Conservation (phyloP, 2,888 invertebrate genomes). For the Coelinius sp. region DNA sequence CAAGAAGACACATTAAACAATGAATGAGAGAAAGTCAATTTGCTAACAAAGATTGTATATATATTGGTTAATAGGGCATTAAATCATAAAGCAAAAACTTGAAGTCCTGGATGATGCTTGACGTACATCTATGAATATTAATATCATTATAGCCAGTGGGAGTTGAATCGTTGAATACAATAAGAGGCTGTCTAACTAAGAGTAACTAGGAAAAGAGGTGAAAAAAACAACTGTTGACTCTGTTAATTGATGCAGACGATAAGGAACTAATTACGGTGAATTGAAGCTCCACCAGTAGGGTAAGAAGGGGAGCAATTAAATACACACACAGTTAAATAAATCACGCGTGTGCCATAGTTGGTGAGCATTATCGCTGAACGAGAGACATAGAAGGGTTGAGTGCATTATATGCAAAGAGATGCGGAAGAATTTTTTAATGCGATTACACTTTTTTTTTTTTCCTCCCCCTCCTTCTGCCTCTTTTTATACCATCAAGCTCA, state of each 20-base stretch:
- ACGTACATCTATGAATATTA: conserved; percentile 15
- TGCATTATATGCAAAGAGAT: conserved; percentile 19
- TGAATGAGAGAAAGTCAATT: conserved; percentile 4
- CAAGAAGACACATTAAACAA: neutral
- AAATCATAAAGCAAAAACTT: conserved; percentile 24
- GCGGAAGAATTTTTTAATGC: conserved; percentile 5
- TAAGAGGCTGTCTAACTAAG: neutral
- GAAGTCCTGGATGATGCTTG: conserved; percentile 5
- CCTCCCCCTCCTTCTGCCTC: neutral
- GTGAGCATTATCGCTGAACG: neutral
- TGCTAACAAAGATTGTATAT: conserved; percentile 4
- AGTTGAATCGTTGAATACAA: conserved; percentile 16
- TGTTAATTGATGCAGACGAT: conserved; percentile 34
- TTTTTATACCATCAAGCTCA: neutral
- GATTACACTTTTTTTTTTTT: neutral
- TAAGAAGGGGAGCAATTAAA: conserved; percentile 5
- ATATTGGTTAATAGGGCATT: conserved; percentile 28
- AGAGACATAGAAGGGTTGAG: neutral
- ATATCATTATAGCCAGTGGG: conserved; percentile 2
- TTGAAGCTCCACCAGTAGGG: neutral
- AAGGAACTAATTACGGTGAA: conserved; percentile 19
- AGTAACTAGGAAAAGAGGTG: neutral
- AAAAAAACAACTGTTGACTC: neutral
- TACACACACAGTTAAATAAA: conserved; percentile 30
- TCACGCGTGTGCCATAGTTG: conserved; percentile 26